Evolutionary conservation across 2,888 invertebrate genomes (phyloP).

Genomic region (Argyresthia albistria): DNA sequence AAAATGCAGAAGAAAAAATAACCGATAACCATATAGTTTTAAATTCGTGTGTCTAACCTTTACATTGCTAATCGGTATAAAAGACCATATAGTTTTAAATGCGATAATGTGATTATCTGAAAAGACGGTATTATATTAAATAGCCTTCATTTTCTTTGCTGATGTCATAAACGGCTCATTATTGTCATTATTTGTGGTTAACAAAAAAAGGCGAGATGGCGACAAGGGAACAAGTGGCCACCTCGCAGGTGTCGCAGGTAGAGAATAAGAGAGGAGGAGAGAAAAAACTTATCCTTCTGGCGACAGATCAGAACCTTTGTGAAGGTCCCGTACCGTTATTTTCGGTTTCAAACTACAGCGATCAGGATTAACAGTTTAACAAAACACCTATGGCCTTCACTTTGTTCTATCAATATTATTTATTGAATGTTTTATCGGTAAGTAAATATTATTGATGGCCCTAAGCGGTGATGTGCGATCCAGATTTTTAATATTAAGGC

Average conservation of each 20-base stretch:
- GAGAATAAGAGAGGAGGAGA: constrained; percentile 16
- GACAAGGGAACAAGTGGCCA: constrained; percentile 42
- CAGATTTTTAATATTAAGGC: background rate
- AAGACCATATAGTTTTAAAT: too few species aligned
- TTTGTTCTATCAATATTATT: background rate
- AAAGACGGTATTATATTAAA: background rate
- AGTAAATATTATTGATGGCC: too few species aligned
- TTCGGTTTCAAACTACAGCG: background rate
- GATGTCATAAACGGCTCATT: background rate
- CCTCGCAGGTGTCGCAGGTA: constrained; percentile 62
- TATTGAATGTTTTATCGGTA: background rate
- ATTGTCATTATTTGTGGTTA: constrained; percentile 37
- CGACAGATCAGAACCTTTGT: constrained; percentile 1
- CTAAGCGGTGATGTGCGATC: background rate
- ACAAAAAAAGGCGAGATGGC: constrained; percentile 32
- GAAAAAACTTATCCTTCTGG: constrained; percentile 15
- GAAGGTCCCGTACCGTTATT: constrained; percentile 3
- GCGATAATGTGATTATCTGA: background rate
- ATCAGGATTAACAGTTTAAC: constrained; percentile 3
- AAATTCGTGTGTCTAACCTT: too few species aligned
- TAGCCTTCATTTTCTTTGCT: background rate
- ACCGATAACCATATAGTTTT: too few species aligned
- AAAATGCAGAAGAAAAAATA: too few species aligned
- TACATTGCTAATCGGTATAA: too few species aligned
- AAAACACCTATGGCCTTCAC: constrained; percentile 1